Conservation (phyloP, 2,113 vertebrate genomes). For the Corythaixoides concolor region DNA sequence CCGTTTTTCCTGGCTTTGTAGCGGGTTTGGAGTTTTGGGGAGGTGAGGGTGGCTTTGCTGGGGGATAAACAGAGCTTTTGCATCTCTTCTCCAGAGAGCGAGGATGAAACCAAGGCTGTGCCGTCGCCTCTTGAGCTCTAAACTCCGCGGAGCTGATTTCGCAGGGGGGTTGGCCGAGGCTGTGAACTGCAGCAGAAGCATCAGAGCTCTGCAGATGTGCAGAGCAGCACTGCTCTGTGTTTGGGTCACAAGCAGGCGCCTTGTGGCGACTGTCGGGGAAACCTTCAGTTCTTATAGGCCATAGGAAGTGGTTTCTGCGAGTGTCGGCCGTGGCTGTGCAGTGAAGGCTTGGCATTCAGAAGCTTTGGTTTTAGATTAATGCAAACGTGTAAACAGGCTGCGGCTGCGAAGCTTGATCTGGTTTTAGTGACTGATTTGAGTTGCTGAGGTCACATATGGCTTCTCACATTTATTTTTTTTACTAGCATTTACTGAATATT, state of each 20-base stretch:
- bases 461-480: not conserved
- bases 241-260: not conserved
- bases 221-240: rapidly evolving
- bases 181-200: not conserved
- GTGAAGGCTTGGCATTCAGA: not conserved
- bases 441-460: not conserved
- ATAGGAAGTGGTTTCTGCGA: not conserved
- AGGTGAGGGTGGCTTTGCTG: not conserved
- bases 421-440: not conserved
- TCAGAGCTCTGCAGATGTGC: rapidly evolving
- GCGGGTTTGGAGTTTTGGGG: not conserved
- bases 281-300: not conserved
- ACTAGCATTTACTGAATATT: not conserved
- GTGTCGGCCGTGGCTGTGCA: not conserved
- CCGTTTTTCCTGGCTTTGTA: not conserved
- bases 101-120: not conserved
- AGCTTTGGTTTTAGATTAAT: not conserved
- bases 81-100: rapidly evolving
- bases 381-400: rapidly evolving
- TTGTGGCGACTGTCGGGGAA: not conserved
- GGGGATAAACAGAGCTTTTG: not conserved
- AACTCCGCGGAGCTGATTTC: rapidly evolving
- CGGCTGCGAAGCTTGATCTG: not conserved
- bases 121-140: rapidly evolving
- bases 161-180: not conserved